Evolutionary conservation across 2,113 vertebrate genomes (phyloP).

Genomic region (Mirza zaza): DNA sequence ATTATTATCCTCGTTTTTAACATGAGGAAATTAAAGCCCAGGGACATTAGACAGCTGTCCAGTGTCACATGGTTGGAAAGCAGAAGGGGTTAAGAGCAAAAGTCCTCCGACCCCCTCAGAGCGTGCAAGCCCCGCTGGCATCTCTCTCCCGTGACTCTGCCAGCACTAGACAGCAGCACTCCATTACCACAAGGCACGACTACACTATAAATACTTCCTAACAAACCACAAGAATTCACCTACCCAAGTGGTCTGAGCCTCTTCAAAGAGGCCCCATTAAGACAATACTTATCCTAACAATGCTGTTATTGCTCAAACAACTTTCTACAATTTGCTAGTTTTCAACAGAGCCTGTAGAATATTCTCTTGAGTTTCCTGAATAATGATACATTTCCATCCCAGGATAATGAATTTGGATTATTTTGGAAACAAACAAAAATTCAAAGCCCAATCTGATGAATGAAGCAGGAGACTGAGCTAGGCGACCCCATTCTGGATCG

Average conservation of each 20-base stretch:
- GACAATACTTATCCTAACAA: not conserved
- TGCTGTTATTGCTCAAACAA: not conserved
- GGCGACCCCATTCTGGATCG: too few species aligned
- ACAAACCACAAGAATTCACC: not conserved
- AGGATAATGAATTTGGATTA: not conserved
- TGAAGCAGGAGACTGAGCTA: not conserved
- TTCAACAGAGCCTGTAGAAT: not conserved
- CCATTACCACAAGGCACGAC: not conserved
- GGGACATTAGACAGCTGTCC: not conserved
- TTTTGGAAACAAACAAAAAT: slow-evolving; percentile 15
- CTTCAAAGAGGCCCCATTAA: not conserved
- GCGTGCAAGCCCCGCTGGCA: not conserved
- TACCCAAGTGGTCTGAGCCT: not conserved
- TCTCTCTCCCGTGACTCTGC: not conserved
- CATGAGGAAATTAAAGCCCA: not conserved
- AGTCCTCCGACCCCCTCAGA: not conserved
- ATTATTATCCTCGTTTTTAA: not conserved
- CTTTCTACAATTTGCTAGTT: not conserved
- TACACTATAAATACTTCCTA: not conserved
- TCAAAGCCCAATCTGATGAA: not conserved
- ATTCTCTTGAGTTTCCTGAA: slow-evolving; percentile 5
- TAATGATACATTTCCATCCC: not conserved
- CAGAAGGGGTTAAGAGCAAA: not conserved
- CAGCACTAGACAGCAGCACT: not conserved
- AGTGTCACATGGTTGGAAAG: not conserved